A percentile compares a stretch with the other conserved stretches of the same genome.
These are phyloP conservation scores for Prochilodus magdalenae DNA, from an alignment of 2,113 vertebrate species.

Conservation along the genomic window DNA sequence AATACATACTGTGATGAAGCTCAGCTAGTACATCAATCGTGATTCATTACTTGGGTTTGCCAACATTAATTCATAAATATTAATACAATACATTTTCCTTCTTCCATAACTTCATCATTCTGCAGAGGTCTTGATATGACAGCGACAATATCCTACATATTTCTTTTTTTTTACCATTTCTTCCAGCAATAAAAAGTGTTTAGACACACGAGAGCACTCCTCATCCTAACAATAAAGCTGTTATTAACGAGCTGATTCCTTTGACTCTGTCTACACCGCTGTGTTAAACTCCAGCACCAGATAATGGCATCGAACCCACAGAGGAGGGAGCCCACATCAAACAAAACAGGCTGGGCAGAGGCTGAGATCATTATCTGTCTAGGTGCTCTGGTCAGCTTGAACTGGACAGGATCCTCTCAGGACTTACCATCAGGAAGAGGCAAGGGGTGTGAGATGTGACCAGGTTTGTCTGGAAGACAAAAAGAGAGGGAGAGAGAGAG, in stretches of 20 bases:
- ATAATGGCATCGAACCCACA: not conserved
- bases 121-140: too few species aligned
- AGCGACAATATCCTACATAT: too few species aligned
- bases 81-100: too few species aligned
- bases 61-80: too few species aligned
- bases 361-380: conserved; percentile 64
- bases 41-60: too few species aligned
- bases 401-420: conserved; percentile 55
- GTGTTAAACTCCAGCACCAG: conserved; percentile 18
- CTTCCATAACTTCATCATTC: too few species aligned
- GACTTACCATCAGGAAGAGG: conserved; percentile 92
- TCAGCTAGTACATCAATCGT: too few species aligned
- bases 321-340: conserved; percentile 62
- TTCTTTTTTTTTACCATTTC: too few species aligned
- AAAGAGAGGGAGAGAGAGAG: conserved; percentile 57
- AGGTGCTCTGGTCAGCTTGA: conserved; percentile 47
- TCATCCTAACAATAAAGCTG: not conserved
- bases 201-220: too few species aligned
- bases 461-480: conserved; percentile 91
- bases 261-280: conserved; percentile 13
- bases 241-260: not conserved
- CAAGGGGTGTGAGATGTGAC: conserved; percentile 83
- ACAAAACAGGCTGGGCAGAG: conserved; percentile 54
- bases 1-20: too few species aligned
- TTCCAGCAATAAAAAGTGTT: not conserved